Base-by-base conservation (phyloP, 2,797 vertebrate species). In the Phaenicophaeus curvirostris region DNA sequence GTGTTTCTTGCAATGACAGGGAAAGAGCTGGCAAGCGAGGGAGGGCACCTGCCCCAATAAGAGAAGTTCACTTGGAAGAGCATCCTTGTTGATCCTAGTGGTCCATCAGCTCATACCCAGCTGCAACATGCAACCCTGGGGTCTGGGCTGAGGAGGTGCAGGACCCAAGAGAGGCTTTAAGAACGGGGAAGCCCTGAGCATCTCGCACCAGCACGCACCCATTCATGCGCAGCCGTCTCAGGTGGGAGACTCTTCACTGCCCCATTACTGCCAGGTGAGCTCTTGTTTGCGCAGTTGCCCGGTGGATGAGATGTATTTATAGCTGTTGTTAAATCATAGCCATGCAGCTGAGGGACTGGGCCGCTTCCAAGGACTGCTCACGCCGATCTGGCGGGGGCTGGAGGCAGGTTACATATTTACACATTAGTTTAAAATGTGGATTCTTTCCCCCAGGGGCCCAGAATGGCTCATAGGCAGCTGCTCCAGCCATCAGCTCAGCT, bases 381-480 rank as follows among this genome's bases (percentile, higher is more conserved):
- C 1, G 17, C 90, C 15, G 63, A 78, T 46, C 85, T 90, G 94
- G 92, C 72, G 15, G 91, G 94, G 91, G 80, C 84, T 87, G 93
- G 91, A 95, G 96, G 95, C 94, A 97, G 96, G 96, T 96, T 97
- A 91, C 96, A 96, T 96, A 97, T 97, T 96, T 96, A 97, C 96
- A 96, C 95, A 94, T 96, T 94, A 94, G 95, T 95, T 96, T 96
- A 96, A 97, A 96, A 96, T 97, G 95, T 96, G 95, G 93, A 96
- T 95, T 96, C 95, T 95, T 95, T 96, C 65, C 83, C 89, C 48
- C 1, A 28, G 94, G 83, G 91, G 68, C 85, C 91, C 83, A 48
- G 95, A 94, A 82, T 94, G 94, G 94, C 91, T 97, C 95, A 93
- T 90, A 94, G 93, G 95, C 96, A 97, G 96, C 95, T 97, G 95